phyloP scores from a whole-genome alignment of 2,113 vertebrate genomes.

The Catharus minimus region DNA sequence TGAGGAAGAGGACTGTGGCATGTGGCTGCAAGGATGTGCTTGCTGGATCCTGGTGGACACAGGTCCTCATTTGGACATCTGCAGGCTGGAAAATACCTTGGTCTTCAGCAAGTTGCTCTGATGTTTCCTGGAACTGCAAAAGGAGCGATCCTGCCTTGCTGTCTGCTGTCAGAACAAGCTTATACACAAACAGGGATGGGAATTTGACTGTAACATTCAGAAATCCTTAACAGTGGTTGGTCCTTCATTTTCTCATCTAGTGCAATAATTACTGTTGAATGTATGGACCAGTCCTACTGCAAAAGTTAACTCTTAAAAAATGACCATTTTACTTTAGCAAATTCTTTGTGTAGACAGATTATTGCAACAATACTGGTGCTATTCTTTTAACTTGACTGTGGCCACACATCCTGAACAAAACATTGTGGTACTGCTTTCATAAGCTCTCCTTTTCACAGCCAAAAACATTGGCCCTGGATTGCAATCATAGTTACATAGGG shows the following conservation, averaged over 20 bases:
- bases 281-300: not conserved
- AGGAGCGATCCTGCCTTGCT: not conserved
- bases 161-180: not conserved
- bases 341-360: not conserved
- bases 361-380: not conserved
- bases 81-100: not conserved
- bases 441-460: conserved; percentile 5
- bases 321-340: not conserved
- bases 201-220: not conserved
- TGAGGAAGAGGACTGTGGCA: not conserved
- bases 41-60: not conserved
- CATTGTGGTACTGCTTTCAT: not conserved
- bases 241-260: not conserved
- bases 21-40: not conserved
- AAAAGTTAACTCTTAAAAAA: not conserved
- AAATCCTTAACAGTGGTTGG: not conserved
- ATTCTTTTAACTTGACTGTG: not conserved
- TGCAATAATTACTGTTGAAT: not conserved
- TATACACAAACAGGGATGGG: not conserved
- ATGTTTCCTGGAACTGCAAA: not conserved
- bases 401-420: conserved; percentile 33
- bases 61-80: not conserved
- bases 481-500: not conserved
- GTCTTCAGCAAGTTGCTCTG: not conserved
- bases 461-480: not conserved